A percentile compares a stretch with the other conserved stretches of the same genome.
These are phyloP conservation scores for Brenthis daphne DNA, from an alignment of 2,888 invertebrate species.

Conservation along the genomic window DNA sequence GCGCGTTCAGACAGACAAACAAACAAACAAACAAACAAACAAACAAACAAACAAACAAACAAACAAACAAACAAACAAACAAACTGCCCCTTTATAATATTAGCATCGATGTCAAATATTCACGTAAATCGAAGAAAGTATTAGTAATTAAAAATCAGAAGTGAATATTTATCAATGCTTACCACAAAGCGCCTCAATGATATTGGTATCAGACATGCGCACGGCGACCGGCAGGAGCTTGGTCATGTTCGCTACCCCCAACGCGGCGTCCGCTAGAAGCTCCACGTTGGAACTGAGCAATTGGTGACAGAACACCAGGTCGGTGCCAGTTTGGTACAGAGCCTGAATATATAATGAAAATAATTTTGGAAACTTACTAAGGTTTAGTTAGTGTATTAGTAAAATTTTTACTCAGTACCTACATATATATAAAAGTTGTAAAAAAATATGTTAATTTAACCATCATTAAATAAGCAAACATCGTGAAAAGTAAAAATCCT, in stretches of 20 bases:
- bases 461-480: too few relatives aligned
- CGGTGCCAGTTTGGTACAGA: conserved; percentile 66
- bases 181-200: conserved; percentile 72
- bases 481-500: too few relatives aligned
- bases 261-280: conserved; percentile 68
- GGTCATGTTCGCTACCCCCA: conserved; percentile 77
- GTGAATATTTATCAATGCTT: neutral
- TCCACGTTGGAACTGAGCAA: conserved; percentile 67
- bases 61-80: too few relatives aligned
- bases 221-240: conserved; percentile 66
- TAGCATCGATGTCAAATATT: neutral
- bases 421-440: too few relatives aligned
- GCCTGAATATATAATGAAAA: conserved; percentile 51
- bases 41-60: too few relatives aligned
- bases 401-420: too few relatives aligned
- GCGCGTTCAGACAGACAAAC: too few relatives aligned
- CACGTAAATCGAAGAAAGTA: neutral
- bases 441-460: too few relatives aligned
- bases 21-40: too few relatives aligned
- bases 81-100: too few relatives aligned
- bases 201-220: conserved; percentile 73
- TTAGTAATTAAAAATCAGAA: neutral
- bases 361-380: neutral
- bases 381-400: too few relatives aligned
- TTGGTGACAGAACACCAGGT: conserved; percentile 72